Percentiles rank a stretch among this genome's conserved stretches.
These are phyloP conservation scores for Mystacornis crossleyi DNA, from an alignment of 2,113 vertebrate genomes.

Conservation along the genomic window DNA sequence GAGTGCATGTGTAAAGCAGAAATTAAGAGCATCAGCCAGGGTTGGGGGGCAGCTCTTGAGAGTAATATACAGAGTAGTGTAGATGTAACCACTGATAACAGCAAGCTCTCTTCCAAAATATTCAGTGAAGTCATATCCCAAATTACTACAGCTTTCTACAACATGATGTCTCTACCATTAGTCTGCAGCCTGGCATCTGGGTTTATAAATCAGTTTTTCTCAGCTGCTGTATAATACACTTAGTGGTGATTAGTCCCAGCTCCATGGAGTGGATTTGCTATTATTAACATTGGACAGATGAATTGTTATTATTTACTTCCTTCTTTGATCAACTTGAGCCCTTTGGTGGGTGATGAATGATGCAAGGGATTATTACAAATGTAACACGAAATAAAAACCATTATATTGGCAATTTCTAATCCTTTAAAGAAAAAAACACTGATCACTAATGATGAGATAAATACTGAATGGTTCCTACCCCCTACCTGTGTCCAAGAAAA, in stretches of 20 bases:
- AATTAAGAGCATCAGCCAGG: background rate
- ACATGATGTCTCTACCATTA: background rate
- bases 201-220: conserved; percentile 40
- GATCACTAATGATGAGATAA: background rate
- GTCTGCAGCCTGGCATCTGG: background rate
- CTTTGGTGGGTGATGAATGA: background rate
- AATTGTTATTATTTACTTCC: conserved; percentile 47
- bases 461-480: background rate
- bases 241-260: background rate
- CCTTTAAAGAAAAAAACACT: background rate
- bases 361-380: background rate
- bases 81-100: background rate
- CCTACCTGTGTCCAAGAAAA: background rate
- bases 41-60: background rate
- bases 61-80: background rate
- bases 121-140: background rate
- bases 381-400: background rate
- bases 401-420: background rate
- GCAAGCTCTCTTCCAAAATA: background rate
- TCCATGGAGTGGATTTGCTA: background rate
- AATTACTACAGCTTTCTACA: background rate
- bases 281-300: conserved; percentile 7
- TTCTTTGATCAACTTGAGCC: background rate
- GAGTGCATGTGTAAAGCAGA: background rate
- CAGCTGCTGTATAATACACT: background rate